Evolutionary conservation across 2,797 vertebrate genomes (phyloP).

Genomic region (Cyclura pinguis): DNA sequence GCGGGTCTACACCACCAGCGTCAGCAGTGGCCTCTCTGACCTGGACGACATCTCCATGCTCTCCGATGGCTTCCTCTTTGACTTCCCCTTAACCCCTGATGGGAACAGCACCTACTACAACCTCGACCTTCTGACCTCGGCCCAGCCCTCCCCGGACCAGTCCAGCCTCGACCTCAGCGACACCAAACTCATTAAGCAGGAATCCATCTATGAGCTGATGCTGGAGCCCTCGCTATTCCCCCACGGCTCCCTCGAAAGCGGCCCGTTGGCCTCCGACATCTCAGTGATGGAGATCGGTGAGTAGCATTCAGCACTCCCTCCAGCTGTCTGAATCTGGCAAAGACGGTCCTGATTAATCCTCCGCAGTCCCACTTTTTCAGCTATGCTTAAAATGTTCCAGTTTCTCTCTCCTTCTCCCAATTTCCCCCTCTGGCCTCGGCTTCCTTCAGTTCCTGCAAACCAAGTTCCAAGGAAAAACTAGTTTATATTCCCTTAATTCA

Average conservation of each 20-base stretch:
- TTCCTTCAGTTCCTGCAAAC: no score
- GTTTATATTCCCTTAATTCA: no score
- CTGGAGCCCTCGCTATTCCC: slow-evolving; percentile 84
- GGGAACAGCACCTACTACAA: slow-evolving; percentile 85
- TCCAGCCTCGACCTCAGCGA: slow-evolving; percentile 86
- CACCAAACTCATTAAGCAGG: slow-evolving; percentile 84
- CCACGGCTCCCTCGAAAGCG: slow-evolving; percentile 59
- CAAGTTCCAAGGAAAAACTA: no score
- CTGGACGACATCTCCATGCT: slow-evolving; percentile 88
- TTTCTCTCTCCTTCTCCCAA: no score
- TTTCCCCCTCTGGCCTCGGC: no score
- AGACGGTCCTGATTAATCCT: no score
- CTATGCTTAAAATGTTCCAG: no score
- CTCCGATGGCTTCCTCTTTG: slow-evolving; percentile 88
- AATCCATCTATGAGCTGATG: slow-evolving; percentile 86
- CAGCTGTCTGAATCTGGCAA: no score
- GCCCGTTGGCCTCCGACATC: slow-evolving; percentile 78
- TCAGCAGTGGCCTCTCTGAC: slow-evolving; percentile 85
- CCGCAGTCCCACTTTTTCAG: no score
- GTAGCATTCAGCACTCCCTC: slow-evolving; percentile 22
- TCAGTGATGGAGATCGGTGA: slow-evolving; percentile 87
- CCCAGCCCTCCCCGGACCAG: slow-evolving; percentile 87
- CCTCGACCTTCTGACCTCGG: slow-evolving; percentile 87
- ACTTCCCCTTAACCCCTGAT: slow-evolving; percentile 89
- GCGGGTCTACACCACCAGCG: slow-evolving; percentile 86